These are phyloP conservation scores for Epinephelus lanceolatus DNA, from an alignment of 2,113 vertebrate genomes.

Conservation along the genomic window DNA sequence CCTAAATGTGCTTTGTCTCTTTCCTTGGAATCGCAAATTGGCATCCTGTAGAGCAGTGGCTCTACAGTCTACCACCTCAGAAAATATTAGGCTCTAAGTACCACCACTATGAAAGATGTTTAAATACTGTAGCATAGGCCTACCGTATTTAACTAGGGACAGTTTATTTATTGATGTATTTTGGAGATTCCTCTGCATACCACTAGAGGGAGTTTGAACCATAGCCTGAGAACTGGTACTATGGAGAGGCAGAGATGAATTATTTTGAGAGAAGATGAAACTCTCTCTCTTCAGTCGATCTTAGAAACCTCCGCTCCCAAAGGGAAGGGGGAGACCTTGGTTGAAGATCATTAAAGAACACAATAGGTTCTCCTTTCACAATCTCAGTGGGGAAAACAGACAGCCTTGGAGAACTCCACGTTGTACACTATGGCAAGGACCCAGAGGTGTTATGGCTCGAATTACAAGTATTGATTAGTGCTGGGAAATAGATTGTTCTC, in stretches of 20 bases:
- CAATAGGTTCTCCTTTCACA: conserved; percentile 6
- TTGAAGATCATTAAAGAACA: conserved; percentile 36
- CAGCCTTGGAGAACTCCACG: not conserved
- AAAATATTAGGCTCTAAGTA: too few relatives aligned
- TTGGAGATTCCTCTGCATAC: too few relatives aligned
- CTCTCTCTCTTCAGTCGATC: not conserved
- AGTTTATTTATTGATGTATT: too few relatives aligned
- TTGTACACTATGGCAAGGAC: conserved; percentile 1
- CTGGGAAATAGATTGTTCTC: conserved; percentile 55
- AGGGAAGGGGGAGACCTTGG: not conserved
- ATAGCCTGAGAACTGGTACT: too few relatives aligned
- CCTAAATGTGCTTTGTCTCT: too few relatives aligned
- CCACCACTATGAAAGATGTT: too few relatives aligned
- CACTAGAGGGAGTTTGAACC: too few relatives aligned
- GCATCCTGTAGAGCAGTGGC: too few relatives aligned
- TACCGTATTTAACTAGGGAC: too few relatives aligned
- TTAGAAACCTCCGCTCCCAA: not conserved
- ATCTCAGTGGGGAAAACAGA: conserved; percentile 9
- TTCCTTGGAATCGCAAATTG: too few relatives aligned
- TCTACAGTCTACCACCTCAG: too few relatives aligned
- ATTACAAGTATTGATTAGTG: conserved; percentile 65
- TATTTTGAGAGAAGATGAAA: conserved; percentile 13
- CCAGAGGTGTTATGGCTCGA: conserved; percentile 36
- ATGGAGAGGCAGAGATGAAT: conserved; percentile 8
- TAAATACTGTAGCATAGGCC: too few relatives aligned